Conservation (phyloP, 2,797 vertebrate genomes). For the Notolepis coatsorum region DNA sequence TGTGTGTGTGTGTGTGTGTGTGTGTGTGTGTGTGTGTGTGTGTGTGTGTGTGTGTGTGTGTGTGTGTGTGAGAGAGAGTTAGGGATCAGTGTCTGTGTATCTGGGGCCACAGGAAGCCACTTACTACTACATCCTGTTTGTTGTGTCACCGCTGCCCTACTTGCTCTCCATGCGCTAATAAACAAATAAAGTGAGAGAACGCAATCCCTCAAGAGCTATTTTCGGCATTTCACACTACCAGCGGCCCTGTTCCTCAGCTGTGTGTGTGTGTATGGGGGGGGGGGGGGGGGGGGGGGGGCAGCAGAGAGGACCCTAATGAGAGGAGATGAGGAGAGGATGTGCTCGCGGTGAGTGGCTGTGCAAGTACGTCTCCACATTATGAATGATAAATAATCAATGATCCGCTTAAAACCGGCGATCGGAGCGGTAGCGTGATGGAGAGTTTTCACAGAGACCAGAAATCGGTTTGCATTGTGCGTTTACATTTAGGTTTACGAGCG, state of each 20-base stretch:
- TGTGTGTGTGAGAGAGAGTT: no score
- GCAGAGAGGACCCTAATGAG: constrained; percentile 35
- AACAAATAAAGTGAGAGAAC: constrained; percentile 73
- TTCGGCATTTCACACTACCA: constrained; percentile 65
- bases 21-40: no score
- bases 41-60: no score
- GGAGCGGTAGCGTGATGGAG: not conserved
- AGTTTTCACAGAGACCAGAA: not conserved
- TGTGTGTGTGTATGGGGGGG: no score
- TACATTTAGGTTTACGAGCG: no score
- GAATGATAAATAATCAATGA: constrained; percentile 36
- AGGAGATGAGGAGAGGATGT: constrained; percentile 19
- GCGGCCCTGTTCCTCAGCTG: constrained; percentile 58
- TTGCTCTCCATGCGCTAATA: constrained; percentile 66
- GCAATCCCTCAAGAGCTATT: constrained; percentile 70
- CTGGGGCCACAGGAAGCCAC: constrained; percentile 59
- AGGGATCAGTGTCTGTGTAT: constrained; percentile 46
- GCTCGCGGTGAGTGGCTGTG: constrained; percentile 4
- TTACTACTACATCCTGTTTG: constrained; percentile 62
- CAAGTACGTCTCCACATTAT: not conserved
- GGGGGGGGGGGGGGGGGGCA: not conserved
- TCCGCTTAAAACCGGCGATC: constrained; percentile 4
- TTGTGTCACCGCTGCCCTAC: constrained; percentile 53
- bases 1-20: no score
- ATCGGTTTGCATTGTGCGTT: no score